Evolutionary conservation across 2,797 vertebrate genomes (phyloP), one percentile per base, ranked within the genome.

Genomic region (Periophthalmus magnuspinnatus): DNA sequence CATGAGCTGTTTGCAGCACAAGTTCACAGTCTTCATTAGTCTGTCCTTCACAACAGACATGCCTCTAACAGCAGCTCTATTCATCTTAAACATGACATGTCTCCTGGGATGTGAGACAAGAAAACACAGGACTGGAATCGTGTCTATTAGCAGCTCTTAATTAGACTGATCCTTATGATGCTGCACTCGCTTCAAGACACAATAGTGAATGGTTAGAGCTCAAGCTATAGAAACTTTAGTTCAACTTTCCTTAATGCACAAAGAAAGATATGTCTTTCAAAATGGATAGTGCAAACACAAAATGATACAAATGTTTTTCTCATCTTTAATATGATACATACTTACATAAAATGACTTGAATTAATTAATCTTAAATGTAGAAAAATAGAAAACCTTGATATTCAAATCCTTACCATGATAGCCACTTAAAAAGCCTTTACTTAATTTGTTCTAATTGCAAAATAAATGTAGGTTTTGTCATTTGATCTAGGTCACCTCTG

Each of bases 31-130:
- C 24, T 67, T 57, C 34, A 4, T 59, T 61, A 5, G 36, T 24
- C 56, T 57, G 34, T 50, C 65, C 75, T 71, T 45, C 41, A 45
- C 63, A 45, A 62, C 17, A 36, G 47, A 17, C 64, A 63, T 73
- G 58, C 33, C 60, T 5, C 24, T 28, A 78, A 57, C 47, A 41
- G 41, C 21, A 17, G 71, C 78, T 77, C 71, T 80, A 69, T 73
- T 73, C 66, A 64, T 74, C 65, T 73, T 70, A 64, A 69, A 72
- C 24, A 38, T 24, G 34, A 47, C 33, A 33, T 0, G 1, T 79
- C 70, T 81, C 69, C 72, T n/a, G 78, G 33, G 82, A 78, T n/a
- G 60, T 67, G 71, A 76, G 41, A 65, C 64, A 76, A 64, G 68
- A 80, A 79, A 73, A 79, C 60, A 65, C 69, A 77, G 41, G 48